Base-by-base conservation (phyloP, 2,797 vertebrate species). In the Spheniscus humboldti region DNA sequence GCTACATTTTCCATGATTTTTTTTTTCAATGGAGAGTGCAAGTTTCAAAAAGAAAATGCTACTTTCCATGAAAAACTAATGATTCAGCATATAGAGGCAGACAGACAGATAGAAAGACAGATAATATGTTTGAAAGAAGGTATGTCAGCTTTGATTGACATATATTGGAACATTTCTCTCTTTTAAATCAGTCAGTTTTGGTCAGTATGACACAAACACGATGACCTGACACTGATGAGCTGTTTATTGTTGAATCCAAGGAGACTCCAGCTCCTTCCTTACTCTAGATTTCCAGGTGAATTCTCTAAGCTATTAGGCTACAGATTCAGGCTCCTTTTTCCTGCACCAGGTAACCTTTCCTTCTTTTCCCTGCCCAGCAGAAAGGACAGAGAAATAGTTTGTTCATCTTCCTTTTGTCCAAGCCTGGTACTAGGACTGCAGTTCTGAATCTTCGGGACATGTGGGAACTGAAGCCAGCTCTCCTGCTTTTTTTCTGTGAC, bases 1-100 rank as follows among this genome's bases (percentile, higher is more conserved):
- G 88, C 86, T 83, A 76, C 35, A 90, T 93, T 95, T 96, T 94
- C 90, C 96, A 87, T 86, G 17, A 64, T 37, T 71, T 76, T 39
- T 35, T 15, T 13, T 33, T 77, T 50, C 1, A 57, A 11, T 4
- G 0, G 73, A 75, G 50, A 89, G 45, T 35, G 39, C n/a, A 53
- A 76, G 66, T 93, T 97, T 94, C 53, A 64, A 50, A 81, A 78
- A 64, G 66, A 75, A 95, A 94, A 72, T 2, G 11, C 11, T 71
- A n/a, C 52, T 96, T 92, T 89, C 74, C 3, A 5, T 77, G 64
- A 52, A 86, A 94, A 94, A 73, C 11, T 11, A 64, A 56, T 94
- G 96, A 96, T 66, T 96, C 95, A 91, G 92, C 94, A 80, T 22
- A 28, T 2, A 9, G 48, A 86, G 72, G 45, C 82, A 92, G 88